Evolutionary conservation across 2,888 invertebrate species (phyloP).

Genomic region (Tribolium freemani): DNA sequence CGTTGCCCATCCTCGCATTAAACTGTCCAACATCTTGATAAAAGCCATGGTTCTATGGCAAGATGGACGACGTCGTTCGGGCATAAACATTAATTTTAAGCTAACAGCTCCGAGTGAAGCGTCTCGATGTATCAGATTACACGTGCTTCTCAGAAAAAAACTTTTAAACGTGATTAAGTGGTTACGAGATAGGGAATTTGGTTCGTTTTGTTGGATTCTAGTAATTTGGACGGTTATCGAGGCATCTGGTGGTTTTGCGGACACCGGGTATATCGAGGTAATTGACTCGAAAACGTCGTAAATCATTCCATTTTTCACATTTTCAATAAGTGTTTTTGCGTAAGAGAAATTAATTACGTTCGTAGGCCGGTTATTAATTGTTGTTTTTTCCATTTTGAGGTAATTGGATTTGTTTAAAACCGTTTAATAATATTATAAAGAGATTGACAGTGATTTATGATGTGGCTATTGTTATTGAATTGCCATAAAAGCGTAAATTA

Average conservation of each 20-base stretch:
- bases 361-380: conserved; percentile 5
- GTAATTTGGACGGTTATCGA: conserved; percentile 51
- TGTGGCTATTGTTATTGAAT: too few relatives aligned
- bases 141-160: conserved; percentile 64
- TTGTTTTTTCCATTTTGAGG: conserved; percentile 5
- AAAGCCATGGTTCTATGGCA: conserved; percentile 58
- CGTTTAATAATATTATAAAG: too few relatives aligned
- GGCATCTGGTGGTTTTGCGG: background rate
- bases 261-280: conserved; percentile 9
- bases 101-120: conserved; percentile 61
- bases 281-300: background rate
- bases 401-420: too few relatives aligned
- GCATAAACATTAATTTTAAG: conserved; percentile 70
- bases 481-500: too few relatives aligned
- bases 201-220: conserved; percentile 56
- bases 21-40: conserved; percentile 70
- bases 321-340: background rate
- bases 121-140: conserved; percentile 66
- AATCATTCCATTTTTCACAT: background rate
- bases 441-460: too few relatives aligned
- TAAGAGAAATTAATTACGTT: conserved; percentile 6
- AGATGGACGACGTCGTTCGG: conserved; percentile 66
- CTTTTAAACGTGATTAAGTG: conserved; percentile 64
- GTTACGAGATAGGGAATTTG: conserved; percentile 60
- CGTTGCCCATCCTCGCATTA: conserved; percentile 58